A percentile compares a stretch with the other conserved stretches of the same genome.
phyloP scores from a whole-genome alignment of 2,888 invertebrate species.

The Dastarcus helophoroides region DNA sequence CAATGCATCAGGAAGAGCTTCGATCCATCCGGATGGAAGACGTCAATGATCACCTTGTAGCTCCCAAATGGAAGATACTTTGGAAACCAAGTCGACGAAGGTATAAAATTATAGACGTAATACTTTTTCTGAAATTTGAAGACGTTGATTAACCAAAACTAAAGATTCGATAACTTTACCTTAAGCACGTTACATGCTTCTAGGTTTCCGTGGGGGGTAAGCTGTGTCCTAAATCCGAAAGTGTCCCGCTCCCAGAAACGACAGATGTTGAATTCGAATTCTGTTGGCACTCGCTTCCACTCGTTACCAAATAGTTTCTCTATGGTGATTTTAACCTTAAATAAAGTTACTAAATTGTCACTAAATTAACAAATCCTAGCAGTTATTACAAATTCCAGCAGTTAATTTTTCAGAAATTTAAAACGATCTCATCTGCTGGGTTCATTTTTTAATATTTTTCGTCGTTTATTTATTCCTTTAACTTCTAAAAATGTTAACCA shows the following conservation, averaged over 20 bases:
- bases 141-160: no score
- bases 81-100: neutral
- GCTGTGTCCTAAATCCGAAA: conserved; percentile 4
- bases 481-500: no score
- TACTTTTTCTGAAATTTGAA: no score
- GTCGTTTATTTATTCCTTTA: no score
- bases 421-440: no score
- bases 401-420: no score
- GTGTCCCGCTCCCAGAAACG: conserved; percentile 5
- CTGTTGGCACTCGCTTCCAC: conserved; percentile 6
- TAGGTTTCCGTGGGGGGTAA: conserved; percentile 4
- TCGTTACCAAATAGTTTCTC: conserved; percentile 7
- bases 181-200: conserved; percentile 6
- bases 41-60: neutral
- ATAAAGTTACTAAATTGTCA: no score
- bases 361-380: no score
- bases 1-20: neutral
- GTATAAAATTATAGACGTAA: neutral
- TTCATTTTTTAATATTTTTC: no score
- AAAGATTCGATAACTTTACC: conserved; percentile 3
- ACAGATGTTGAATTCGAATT: conserved; percentile 5
- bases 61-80: neutral
- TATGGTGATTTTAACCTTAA: conserved; percentile 5
- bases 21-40: neutral
- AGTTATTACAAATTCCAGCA: no score